Conservation (phyloP, 2,113 vertebrate genomes). For the Eclectus roratus region DNA sequence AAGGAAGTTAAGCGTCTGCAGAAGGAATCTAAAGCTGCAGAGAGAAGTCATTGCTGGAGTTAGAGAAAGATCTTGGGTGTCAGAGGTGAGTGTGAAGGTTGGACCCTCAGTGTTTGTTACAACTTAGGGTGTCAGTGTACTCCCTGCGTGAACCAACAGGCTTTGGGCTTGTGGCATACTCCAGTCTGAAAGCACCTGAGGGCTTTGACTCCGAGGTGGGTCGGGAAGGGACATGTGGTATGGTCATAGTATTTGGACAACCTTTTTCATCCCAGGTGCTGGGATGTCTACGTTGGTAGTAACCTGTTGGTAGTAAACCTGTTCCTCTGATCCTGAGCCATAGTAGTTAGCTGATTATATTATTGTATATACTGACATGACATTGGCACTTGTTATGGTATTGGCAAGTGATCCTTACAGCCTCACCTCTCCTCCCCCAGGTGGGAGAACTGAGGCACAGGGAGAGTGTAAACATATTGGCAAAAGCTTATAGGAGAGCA, state of each 20-base stretch:
- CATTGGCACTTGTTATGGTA: neutral
- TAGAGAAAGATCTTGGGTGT: neutral
- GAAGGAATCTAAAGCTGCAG: neutral
- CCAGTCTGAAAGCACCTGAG: neutral
- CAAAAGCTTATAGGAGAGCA: neutral
- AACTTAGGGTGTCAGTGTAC: fast-evolving
- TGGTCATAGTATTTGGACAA: fast-evolving
- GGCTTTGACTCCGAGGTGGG: fast-evolving
- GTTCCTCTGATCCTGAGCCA: neutral
- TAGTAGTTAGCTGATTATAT: neutral
- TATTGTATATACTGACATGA: neutral
- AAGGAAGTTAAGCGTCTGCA: fast-evolving
- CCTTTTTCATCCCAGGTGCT: neutral
- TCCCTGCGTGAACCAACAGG: neutral
- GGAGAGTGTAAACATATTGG: neutral
- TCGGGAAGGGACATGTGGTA: neutral
- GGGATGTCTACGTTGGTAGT: neutral
- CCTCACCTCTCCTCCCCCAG: slow-evolving; percentile 19
- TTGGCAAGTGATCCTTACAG: neutral
- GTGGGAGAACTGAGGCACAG: neutral
- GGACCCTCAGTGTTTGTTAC: neutral
- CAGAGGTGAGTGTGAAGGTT: neutral
- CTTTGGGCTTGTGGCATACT: neutral
- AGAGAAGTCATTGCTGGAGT: neutral
- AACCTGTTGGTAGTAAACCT: slow-evolving; percentile 21